Base-by-base conservation (phyloP, 1,140 invertebrate species). In the Subanguina moxae region DNA sequence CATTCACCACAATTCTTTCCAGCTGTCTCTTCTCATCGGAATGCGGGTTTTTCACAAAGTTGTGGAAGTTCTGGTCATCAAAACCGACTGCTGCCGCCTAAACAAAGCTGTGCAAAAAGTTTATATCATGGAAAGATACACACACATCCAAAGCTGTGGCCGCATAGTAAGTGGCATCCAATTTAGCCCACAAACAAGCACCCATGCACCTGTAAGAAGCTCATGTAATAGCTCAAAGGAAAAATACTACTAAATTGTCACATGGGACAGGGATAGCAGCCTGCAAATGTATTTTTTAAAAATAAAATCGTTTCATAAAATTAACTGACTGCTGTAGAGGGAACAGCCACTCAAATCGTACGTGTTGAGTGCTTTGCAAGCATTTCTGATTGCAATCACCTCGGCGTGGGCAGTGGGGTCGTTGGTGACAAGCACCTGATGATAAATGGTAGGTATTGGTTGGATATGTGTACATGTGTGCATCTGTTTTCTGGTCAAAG, bases 361-460 rank as follows among this genome's bases (percentile, higher is more conserved):
- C 19, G 30, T 70, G 42, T 70, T 65, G 25, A 78, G 38, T 27
- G 27, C 63, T 30, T 72, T 63, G 62, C 80, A 78, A 19, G 80
- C 80, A 59, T 73, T 78, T 17, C 78, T 65, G 59, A 81, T 82
- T 13, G 78, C 80, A n/a, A 75, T 76, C n/a, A 81, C 67, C 63
- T 81, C 80, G 28, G 80, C 80, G 61, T 81, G 80, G 30, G 73
- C 73, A 15, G 80, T 81, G 19, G 80, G 80, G 66, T 81, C 80
- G 28, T 81, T 79, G 3, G 72, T 78, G 3, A 57, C 52, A 13
- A 82, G 43, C 3, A 82, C 78, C 78, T 78, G 46, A 59, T 38
- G 11, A 38, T 38, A 38, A 38, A 38, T 38, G 11, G 32, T 11
- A 5, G 32, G 11, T 5, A 38, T 5, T 3, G 11, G 32, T 38